Percentiles rank a stretch among this genome's conserved stretches.
Conservation (phyloP, 35 echinoderm and acorn worm genomes). For the Patiria miniata region DNA sequence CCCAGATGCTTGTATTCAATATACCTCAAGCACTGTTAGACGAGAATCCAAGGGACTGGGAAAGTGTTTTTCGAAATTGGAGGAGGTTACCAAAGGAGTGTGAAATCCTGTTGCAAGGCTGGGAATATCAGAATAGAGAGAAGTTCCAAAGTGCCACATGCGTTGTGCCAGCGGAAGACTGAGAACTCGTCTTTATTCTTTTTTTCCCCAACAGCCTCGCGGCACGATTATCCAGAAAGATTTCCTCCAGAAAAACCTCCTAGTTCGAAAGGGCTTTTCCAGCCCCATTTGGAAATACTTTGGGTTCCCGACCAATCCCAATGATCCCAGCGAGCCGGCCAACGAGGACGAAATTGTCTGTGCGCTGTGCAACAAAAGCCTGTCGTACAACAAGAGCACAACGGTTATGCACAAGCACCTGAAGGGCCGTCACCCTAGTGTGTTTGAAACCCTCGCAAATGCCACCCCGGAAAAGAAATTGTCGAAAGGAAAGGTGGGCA, state of each 20-base stretch:
- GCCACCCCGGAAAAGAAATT: neutral
- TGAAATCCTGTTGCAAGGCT: neutral
- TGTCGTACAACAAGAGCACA: conserved; percentile 22
- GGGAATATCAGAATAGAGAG: conserved; percentile 14
- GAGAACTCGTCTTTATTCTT: conserved; percentile 2
- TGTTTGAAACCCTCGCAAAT: conserved; percentile 3
- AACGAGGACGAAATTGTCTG: conserved; percentile 14
- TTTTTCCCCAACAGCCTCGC: conserved; percentile 23
- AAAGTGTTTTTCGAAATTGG: no score
- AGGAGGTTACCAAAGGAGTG: no score
- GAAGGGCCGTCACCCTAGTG: neutral
- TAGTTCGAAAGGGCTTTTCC: conserved; percentile 18
- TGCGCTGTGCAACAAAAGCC: conserved; percentile 25
- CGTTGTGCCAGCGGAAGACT: neutral
- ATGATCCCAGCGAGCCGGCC: conserved; percentile 5
- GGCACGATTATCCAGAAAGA: conserved; percentile 8
- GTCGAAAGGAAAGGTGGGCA: neutral
- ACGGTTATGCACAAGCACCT: conserved; percentile 15
- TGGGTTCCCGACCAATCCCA: conserved; percentile 16
- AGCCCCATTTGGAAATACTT: conserved; percentile 29
- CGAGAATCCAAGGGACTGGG: no score
- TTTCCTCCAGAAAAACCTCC: conserved; percentile 1
- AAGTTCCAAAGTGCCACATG: neutral
- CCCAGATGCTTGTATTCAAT: no score
- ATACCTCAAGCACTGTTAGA: no score